Evolutionary conservation across 2,113 vertebrate genomes (phyloP), one percentile per base, ranked within the genome.

Genomic region (Gopherus flavomarginatus): DNA sequence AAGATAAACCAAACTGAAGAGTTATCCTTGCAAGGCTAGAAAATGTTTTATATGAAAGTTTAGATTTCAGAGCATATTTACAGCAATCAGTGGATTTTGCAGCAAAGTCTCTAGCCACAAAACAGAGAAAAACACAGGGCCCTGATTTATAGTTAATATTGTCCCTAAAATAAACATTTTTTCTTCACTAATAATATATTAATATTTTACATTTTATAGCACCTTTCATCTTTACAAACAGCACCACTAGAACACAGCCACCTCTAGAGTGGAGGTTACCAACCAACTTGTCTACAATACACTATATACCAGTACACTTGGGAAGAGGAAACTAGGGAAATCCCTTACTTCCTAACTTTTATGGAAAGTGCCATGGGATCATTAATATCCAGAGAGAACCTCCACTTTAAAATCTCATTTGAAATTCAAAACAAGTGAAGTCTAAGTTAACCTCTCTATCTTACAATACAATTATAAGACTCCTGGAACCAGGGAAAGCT

Each of bases 1-100:
- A 6, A 42, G 0, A 9, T 1, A 17, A 75, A 59, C 0, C 0
- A 54, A 92, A 31, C 4, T 62, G 1, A n/a, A 54, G 78, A 72
- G 81, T 0, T n/a, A 69, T 26, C 42, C 27, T 77, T 44, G 42
- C 24, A 27, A 77, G 11, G 12, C 72, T 77, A 77, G 72, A 77
- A 44, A 77, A 44, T 77, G 38, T 44, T 14, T 44, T 44, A 75
- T 4, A 27, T 26, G 24, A 77, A 44, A 77, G 11, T 27, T 44
- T 77, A 77, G 21, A 77, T 14, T 77, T 77, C 26, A 22, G 62
- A 75, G 22, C 52, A 38, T 42, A 22, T 26, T 38, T 6, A 54
- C 38, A 42, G 26, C 13, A 82, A 82, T 38, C 17, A 8, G 24
- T 13, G 31, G 6, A 24, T 16, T 42, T 52, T 42, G 38, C 11